These are phyloP conservation scores for Holocentrus rufus DNA, from an alignment of 2,797 vertebrate genomes.

Conservation along the genomic window DNA sequence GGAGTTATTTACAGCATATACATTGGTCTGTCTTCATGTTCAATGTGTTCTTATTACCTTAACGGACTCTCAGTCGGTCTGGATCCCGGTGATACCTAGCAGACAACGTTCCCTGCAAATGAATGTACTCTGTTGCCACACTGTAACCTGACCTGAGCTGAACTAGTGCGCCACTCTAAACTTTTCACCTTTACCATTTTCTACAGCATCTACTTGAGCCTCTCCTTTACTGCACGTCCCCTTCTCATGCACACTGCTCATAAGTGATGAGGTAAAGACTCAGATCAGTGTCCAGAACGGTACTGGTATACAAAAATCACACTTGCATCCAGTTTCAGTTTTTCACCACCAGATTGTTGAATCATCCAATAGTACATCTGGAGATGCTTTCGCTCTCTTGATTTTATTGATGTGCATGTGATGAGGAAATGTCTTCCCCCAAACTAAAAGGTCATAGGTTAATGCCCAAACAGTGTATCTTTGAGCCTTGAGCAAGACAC, in stretches of 20 bases:
- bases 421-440: background rate
- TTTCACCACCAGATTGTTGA: background rate
- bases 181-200: slow-evolving; percentile 85
- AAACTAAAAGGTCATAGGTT: background rate
- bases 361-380: slow-evolving; percentile 3
- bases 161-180: slow-evolving; percentile 73
- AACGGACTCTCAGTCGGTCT: background rate
- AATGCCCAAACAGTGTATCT: slow-evolving; percentile 32
- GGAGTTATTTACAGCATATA: slow-evolving; percentile 13
- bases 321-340: background rate
- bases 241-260: slow-evolving; percentile 6
- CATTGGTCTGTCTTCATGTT: slow-evolving; percentile 21
- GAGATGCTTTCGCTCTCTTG: background rate
- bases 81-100: background rate
- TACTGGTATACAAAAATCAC: background rate
- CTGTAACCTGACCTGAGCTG: slow-evolving; percentile 74
- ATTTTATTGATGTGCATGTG: slow-evolving; percentile 18
- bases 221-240: slow-evolving; percentile 46
- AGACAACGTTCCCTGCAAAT: background rate
- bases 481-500: background rate
- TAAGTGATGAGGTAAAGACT: background rate
- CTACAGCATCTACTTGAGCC: slow-evolving; percentile 56
- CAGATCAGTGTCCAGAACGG: background rate
- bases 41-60: slow-evolving; percentile 9
- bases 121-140: slow-evolving; percentile 11